Conservation (phyloP, 2,888 invertebrate genomes). For the Phalera bucephala region DNA sequence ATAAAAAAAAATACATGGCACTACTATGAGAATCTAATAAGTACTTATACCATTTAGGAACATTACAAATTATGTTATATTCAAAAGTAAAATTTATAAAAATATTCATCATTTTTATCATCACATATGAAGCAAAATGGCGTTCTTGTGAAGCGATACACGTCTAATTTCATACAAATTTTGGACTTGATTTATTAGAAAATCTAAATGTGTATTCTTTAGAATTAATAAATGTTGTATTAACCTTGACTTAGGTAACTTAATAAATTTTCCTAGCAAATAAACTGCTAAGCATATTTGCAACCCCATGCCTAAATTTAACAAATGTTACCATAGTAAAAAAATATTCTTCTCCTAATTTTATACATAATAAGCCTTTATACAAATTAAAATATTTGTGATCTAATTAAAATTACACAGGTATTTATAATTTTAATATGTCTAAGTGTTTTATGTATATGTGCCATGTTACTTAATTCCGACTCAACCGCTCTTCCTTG, state of each 20-base stretch:
- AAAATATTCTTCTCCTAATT: slow-evolving; percentile 17
- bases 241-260: no score
- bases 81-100: slow-evolving; percentile 49
- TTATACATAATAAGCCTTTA: slow-evolving; percentile 22
- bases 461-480: slow-evolving; percentile 18
- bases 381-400: slow-evolving; percentile 21
- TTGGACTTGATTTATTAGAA: no score
- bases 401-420: no score
- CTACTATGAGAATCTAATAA: slow-evolving; percentile 53
- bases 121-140: slow-evolving; percentile 43
- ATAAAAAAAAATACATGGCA: slow-evolving; percentile 62
- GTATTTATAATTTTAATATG: slow-evolving; percentile 17
- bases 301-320: slow-evolving; percentile 10
- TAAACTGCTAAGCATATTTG: slow-evolving; percentile 15
- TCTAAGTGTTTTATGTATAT: slow-evolving; percentile 6
- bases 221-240: no score
- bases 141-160: slow-evolving; percentile 27
- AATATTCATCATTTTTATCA: slow-evolving; percentile 5
- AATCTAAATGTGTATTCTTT: no score
- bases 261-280: slow-evolving; percentile 18
- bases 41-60: slow-evolving; percentile 65
- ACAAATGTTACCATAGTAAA: slow-evolving; percentile 20
- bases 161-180: not conserved
- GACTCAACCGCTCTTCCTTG: slow-evolving; percentile 13
- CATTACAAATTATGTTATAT: slow-evolving; percentile 50